These are phyloP conservation scores for Cydia splendana DNA, from an alignment of 1,140 invertebrate species.

Conservation along the genomic window DNA sequence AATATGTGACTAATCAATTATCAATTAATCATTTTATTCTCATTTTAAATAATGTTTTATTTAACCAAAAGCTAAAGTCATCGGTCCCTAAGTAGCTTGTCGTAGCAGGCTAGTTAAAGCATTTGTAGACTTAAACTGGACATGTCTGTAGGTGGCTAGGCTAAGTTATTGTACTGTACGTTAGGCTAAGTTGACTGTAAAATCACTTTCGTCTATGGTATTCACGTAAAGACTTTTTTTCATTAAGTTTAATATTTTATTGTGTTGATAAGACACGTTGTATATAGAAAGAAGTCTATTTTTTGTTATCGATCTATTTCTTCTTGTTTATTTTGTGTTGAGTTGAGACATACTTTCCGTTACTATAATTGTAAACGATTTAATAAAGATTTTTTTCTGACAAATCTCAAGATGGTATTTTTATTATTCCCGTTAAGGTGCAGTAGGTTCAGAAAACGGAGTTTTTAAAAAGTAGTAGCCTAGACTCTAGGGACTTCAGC, in stretches of 20 bases:
- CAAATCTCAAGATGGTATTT: constrained; percentile 51
- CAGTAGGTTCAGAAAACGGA: too few species aligned
- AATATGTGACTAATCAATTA: too few species aligned
- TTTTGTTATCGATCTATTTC: constrained; percentile 70
- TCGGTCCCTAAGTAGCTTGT: constrained; percentile 67
- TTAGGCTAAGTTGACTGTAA: constrained; percentile 50
- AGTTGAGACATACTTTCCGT: constrained; percentile 67
- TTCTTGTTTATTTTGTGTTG: constrained; percentile 72
- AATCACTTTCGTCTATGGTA: constrained; percentile 41
- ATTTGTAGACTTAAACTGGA: constrained; percentile 74
- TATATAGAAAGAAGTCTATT: constrained; percentile 68
- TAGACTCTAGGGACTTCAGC: too few species aligned
- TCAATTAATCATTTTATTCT: too few species aligned
- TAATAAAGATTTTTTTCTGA: constrained; percentile 67
- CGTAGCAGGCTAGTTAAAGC: constrained; percentile 75
- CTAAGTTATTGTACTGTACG: constrained; percentile 40
- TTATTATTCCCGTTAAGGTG: constrained; percentile 39
- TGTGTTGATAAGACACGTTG: constrained; percentile 44
- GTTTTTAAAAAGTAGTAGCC: too few species aligned
- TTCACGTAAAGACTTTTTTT: constrained; percentile 42
- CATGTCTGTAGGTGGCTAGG: constrained; percentile 61
- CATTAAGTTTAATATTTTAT: constrained; percentile 39
- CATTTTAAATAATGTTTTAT: too few species aligned
- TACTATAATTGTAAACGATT: constrained; percentile 64
- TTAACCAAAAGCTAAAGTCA: constrained; percentile 30